A percentile compares a stretch with the other conserved stretches of the same genome.
Conservation (phyloP, 2,797 vertebrate genomes). For the Cottoperca gobio region DNA sequence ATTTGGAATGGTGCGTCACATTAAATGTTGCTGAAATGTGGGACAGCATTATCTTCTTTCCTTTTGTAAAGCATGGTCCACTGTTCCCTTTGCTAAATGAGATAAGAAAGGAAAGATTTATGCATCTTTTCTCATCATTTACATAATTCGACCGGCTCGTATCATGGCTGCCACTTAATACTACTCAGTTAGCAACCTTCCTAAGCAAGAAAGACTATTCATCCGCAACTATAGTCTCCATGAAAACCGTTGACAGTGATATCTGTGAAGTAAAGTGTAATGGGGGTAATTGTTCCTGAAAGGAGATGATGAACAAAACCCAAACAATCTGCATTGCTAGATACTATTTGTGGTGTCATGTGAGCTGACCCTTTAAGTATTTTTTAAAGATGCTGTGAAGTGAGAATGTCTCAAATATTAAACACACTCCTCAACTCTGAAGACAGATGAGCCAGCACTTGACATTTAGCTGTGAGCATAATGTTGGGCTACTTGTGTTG, state of each 20-base stretch:
- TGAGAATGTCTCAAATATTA: conserved; percentile 1
- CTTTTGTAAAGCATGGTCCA: too few relatives aligned
- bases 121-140: too few relatives aligned
- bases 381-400: background rate
- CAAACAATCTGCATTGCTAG: background rate
- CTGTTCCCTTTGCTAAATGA: too few relatives aligned
- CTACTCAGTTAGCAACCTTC: too few relatives aligned
- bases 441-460: conserved; percentile 22
- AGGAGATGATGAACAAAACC: background rate
- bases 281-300: background rate
- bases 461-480: conserved; percentile 11
- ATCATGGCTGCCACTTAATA: too few relatives aligned
- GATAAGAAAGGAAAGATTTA: too few relatives aligned
- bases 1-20: too few relatives aligned
- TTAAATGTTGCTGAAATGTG: too few relatives aligned
- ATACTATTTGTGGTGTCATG: background rate
- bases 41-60: too few relatives aligned
- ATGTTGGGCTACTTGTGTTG: background rate
- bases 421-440: background rate
- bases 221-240: too few relatives aligned
- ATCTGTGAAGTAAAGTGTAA: background rate
- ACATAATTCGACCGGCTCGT: too few relatives aligned
- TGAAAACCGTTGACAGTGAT: background rate
- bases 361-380: conserved; percentile 1
- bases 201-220: too few relatives aligned